These are phyloP conservation scores for Hirundichthys speculiger DNA, from an alignment of 2,113 vertebrate genomes.

Conservation along the genomic window DNA sequence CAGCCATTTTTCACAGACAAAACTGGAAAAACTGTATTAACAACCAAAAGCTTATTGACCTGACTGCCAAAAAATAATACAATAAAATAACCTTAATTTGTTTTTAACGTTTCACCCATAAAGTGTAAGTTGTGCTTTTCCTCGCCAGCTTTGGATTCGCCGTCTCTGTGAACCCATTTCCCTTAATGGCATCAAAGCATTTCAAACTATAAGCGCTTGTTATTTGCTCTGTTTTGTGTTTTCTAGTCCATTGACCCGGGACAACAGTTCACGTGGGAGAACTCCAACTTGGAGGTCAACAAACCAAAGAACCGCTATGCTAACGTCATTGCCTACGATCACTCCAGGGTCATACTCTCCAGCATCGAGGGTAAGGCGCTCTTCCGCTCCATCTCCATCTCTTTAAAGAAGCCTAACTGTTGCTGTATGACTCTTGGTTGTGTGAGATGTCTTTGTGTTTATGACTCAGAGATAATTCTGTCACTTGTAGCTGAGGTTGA, in stretches of 20 bases:
- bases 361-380: constrained; percentile 91
- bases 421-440: no score
- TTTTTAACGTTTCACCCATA: no score
- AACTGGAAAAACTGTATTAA: no score
- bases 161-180: constrained; percentile 6
- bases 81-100: no score
- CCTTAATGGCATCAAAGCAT: constrained; percentile 11
- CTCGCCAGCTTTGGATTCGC: constrained; percentile 12
- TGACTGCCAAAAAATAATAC: no score
- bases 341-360: constrained; percentile 94
- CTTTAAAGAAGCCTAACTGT: no score
- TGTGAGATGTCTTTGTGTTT: no score
- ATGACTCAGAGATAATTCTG: no score
- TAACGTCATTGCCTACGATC: constrained; percentile 97
- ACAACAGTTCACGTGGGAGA: constrained; percentile 99
- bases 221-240: constrained; percentile 40
- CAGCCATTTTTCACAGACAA: no score
- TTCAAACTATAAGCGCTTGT: constrained; percentile 11
- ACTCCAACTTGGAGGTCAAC: constrained; percentile 98
- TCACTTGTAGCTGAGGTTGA: no score
- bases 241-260: constrained; percentile 94
- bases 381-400: neutral
- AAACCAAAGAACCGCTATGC: constrained; percentile 99
- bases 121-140: neutral
- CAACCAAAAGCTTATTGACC: no score